A percentile compares a stretch with the other conserved stretches of the same genome.
These are phyloP conservation scores for Plemyria rubiginata DNA, from an alignment of 2,888 invertebrate species.

Conservation along the genomic window DNA sequence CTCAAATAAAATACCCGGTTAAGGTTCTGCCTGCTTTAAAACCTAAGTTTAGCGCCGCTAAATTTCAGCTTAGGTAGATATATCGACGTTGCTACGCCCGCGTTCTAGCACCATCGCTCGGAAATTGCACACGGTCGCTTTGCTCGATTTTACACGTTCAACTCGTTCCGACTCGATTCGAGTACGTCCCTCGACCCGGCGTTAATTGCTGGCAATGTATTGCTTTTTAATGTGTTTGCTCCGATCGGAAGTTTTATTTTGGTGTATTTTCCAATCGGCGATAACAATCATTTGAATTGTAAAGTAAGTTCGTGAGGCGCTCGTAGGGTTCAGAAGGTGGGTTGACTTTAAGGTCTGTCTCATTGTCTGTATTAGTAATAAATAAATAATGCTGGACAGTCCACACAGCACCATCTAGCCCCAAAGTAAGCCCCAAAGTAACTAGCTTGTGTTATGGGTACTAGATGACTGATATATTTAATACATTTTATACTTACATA, in stretches of 20 bases:
- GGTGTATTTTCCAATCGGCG: constrained; percentile 48
- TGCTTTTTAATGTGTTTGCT: constrained; percentile 72
- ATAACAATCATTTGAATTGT: constrained; percentile 51
- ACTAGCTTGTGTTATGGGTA: no score
- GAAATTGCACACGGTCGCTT: constrained; percentile 60
- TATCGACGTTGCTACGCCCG: constrained; percentile 3
- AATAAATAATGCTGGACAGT: no score
- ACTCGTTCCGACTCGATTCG: constrained; percentile 29
- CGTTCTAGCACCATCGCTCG: constrained; percentile 48
- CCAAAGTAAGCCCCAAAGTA: no score
- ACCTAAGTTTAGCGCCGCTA: neutral
- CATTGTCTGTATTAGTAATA: neutral
- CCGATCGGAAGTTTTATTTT: constrained; percentile 54
- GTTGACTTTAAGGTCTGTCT: neutral
- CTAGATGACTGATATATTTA: no score
- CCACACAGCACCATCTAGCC: no score
- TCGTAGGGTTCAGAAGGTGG: neutral
- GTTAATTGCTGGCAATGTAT: constrained; percentile 76
- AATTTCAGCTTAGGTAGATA: neutral
- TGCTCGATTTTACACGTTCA: constrained; percentile 46
- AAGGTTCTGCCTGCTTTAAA: neutral
- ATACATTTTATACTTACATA: no score
- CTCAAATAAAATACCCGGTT: no score
- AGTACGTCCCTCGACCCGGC: constrained; percentile 44
- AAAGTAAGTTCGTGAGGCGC: constrained; percentile 26